Evolutionary conservation across 2,113 vertebrate species (phyloP), one percentile per base, ranked within the genome.

Genomic region (western clawed frog (Xenopus tropicalis)): DNA sequence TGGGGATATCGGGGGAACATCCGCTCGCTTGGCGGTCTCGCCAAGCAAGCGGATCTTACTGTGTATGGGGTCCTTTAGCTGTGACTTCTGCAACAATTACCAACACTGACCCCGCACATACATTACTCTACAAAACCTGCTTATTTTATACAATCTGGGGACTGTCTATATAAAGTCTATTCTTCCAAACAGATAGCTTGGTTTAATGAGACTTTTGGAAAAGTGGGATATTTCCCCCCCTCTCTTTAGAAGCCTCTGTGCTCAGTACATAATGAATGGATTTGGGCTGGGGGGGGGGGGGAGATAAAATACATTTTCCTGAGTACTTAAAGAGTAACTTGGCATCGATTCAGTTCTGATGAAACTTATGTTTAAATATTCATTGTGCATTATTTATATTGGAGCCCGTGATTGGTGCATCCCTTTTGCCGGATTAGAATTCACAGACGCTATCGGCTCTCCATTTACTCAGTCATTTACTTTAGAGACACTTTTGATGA

Each of bases 371-470:
- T 42, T 63, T 54, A 75, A 75, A 78, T 71, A 84, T 83, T 80
- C 78, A 77, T 83, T 80, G 80, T 72, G 46, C 78, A 82, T 81
- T 81, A 75, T 59, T 79, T 1, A 17, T 77, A 77, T 19, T 78
- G 86, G 77, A 81, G 78, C 61, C 79, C 78, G 12, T 54, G 66
- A 75, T 69, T 42, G 58, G 48, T 63, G 72, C 14, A 70, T 61
- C 11, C 29, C 63, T 67, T n/a, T 52, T 61, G 79, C 81, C 78
- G 67, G 85, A 85, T 88, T 85, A 85, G 84, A 85, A 82, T 81
- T 84, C 78, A 83, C 82, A 78, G 86, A 69, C 79, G 84, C 85
- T 78, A 86, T 85, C 85, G 78, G 78, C 77, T 82, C 86, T 80
- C 46, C 83, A 82, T 87, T 87, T 84, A 82, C 81, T 84, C 46